Percentiles rank a stretch among this genome's conserved stretches.
Evolutionary conservation across 1,140 invertebrate genomes (phyloP).

Genomic region (Calliopsis andreniformis): DNA sequence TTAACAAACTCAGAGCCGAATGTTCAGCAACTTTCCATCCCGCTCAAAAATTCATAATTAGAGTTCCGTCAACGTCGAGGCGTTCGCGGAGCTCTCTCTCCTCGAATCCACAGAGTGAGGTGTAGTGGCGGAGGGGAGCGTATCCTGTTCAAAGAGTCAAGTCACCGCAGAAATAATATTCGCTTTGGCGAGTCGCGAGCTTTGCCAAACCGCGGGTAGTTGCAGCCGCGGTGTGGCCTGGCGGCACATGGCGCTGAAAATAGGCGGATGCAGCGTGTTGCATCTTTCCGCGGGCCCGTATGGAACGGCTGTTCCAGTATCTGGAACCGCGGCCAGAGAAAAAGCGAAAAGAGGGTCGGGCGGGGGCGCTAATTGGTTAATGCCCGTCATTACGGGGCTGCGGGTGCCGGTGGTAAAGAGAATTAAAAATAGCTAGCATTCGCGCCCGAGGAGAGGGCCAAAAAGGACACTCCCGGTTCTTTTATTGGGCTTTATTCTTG

Average conservation of each 20-base stretch:
- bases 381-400: conserved; percentile 60
- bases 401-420: conserved; percentile 44
- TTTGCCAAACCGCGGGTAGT: conserved; percentile 43
- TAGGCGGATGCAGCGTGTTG: conserved; percentile 50
- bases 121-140: too few species aligned
- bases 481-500: conserved; percentile 44
- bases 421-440: conserved; percentile 67
- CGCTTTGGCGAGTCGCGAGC: conserved; percentile 45
- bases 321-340: conserved; percentile 3
- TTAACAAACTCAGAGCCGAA: too few species aligned
- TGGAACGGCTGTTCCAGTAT: conserved; percentile 44
- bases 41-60: conserved; percentile 25
- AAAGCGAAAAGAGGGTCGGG: neutral
- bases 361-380: conserved; percentile 68
- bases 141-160: conserved; percentile 23
- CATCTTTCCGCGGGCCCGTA: conserved; percentile 55
- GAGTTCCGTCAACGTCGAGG: neutral
- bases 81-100: too few species aligned
- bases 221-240: conserved; percentile 11
- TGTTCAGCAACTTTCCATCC: conserved; percentile 34
- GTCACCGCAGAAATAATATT: conserved; percentile 56
- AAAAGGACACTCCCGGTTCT: conserved; percentile 31
- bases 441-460: conserved; percentile 2
- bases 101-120: too few species aligned
- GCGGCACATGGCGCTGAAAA: conserved; percentile 55